These are phyloP conservation scores for Hylomyscus alleni DNA, from an alignment of 2,797 vertebrate genomes.

Conservation along the genomic window DNA sequence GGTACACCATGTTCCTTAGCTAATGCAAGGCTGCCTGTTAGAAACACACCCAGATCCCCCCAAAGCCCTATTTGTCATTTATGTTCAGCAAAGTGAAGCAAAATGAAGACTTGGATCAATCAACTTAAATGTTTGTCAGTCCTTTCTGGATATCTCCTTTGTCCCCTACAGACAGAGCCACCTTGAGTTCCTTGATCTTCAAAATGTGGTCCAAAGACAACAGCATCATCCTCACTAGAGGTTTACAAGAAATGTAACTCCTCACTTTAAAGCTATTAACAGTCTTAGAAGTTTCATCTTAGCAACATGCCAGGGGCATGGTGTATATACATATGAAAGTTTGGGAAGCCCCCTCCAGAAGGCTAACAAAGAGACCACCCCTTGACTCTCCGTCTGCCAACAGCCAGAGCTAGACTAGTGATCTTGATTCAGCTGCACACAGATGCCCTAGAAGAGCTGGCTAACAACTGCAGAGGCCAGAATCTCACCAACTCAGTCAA, in stretches of 20 bases:
- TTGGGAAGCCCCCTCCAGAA: not conserved
- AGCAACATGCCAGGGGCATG: not conserved
- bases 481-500: not conserved
- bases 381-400: not conserved
- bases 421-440: not conserved
- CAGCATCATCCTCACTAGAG: not conserved
- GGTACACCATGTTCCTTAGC: not conserved
- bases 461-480: not conserved
- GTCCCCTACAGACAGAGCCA: not conserved
- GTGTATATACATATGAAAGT: accelerated
- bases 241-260: not conserved
- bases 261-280: not conserved
- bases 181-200: not conserved
- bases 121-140: not conserved
- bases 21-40: not conserved
- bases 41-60: not conserved
- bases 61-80: not conserved
- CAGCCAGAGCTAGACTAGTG: not conserved
- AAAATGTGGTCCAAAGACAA: not conserved
- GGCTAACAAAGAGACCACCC: not conserved
- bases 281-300: not conserved
- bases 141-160: not conserved
- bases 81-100: too few relatives aligned
- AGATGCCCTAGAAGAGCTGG: not conserved
- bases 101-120: not conserved